Base-by-base conservation (phyloP, 2,888 invertebrate species). In the Drosophila testacea region DNA sequence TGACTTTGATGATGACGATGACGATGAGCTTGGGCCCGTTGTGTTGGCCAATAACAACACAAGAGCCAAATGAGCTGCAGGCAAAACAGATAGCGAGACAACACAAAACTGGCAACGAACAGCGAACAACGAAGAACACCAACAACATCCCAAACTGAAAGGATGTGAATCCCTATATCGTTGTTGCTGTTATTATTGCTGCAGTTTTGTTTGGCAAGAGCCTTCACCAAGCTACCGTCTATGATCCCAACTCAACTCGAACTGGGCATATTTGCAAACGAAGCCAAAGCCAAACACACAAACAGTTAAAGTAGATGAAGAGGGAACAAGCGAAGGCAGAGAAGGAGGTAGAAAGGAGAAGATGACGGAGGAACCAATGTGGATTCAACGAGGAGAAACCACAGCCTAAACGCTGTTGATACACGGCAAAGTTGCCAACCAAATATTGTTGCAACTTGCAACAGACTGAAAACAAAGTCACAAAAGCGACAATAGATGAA, bases 361-460 rank as follows among this genome's bases (percentile, higher is more conserved):
- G 41, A 46, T 68, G 59, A 50, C 27, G 42, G 54, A 44, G 61
- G n/a, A 39, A 27, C 60, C 44, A 68, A 62, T 6, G 54, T 57
- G 56, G 6, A 72, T 46, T n/a, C 59, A 73, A 61, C 63, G 34
- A 51, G 73, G 60, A 41, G 54, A 38, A 46, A 76, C 73, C 77
- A 67, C 83, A 83, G 77, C 75, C 87, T 85, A 85, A 85, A 83
- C 66, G 84, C 70, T 85, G 84, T 85, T 86, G 84, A 83, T 79
- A 81, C 83, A 83, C 73, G 74, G 80, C 71, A 75, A 83, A 71
- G 84, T 83, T 84, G 89, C 57, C 87, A 88, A 79, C 89, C 84
- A 88, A 85, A 85, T 88, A 88, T 85, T 85, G 89, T 83, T 85
- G 84, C 82, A 47, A 57, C 46, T 57, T 56, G 55, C 44, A 88